A percentile compares a stretch with the other conserved stretches of the same genome.
Evolutionary conservation across 2,888 invertebrate genomes (phyloP).

Genomic region (Cephonodes hylas): DNA sequence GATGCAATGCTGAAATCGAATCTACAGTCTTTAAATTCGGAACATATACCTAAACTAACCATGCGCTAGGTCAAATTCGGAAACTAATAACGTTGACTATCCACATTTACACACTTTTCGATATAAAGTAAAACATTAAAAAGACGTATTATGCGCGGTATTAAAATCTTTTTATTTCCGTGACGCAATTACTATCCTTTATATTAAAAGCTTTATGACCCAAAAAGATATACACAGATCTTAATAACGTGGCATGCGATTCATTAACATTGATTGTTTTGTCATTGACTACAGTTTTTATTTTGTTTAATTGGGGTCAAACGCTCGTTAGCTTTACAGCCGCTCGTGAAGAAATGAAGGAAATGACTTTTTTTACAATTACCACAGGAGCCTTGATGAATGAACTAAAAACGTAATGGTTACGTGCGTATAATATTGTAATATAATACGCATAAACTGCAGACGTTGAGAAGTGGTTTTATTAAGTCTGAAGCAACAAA

Average conservation of each 20-base stretch:
- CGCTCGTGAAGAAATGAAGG: conserved; percentile 47
- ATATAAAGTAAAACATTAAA: too few relatives aligned
- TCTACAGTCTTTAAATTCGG: too few relatives aligned
- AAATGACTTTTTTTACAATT: conserved; percentile 46
- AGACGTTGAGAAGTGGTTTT: neutral
- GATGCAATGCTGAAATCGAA: too few relatives aligned
- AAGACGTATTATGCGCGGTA: neutral
- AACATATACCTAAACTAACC: too few relatives aligned
- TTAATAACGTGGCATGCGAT: conserved; percentile 10
- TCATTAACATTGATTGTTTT: conserved; percentile 61
- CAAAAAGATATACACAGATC: conserved; percentile 9
- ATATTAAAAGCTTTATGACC: conserved; percentile 1
- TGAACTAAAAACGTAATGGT: conserved; percentile 29
- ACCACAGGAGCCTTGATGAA: conserved; percentile 29
- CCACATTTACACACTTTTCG: too few relatives aligned
- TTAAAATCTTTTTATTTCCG: neutral
- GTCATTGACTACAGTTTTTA: conserved; percentile 67
- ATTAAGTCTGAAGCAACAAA: neutral
- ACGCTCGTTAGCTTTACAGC: conserved; percentile 57
- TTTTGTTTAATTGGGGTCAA: conserved; percentile 71
- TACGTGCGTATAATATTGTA: neutral
- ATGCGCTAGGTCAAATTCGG: too few relatives aligned
- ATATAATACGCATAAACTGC: neutral
- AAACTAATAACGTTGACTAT: too few relatives aligned
- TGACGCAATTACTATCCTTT: neutral